Conservation (phyloP, 2,888 invertebrate genomes). For the Ganaspis brasiliensis region DNA sequence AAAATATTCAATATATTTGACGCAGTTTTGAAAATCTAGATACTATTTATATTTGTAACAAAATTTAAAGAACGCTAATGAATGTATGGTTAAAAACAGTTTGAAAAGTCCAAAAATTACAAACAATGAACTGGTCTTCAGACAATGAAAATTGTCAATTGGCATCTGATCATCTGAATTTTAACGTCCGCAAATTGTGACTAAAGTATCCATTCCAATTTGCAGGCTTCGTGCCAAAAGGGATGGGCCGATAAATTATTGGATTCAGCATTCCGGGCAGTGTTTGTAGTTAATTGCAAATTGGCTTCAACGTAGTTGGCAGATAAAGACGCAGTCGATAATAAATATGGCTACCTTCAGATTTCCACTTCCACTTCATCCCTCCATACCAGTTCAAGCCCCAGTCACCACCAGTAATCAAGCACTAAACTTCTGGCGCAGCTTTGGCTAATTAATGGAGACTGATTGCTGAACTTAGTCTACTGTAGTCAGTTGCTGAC, state of each 20-base stretch:
- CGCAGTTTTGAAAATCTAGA: no score
- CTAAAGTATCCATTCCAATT: conserved; percentile 8
- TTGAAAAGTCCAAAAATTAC: no score
- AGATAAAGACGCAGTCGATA: conserved; percentile 41
- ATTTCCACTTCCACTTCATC: conserved; percentile 37
- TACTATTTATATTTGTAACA: no score
- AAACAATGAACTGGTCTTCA: no score
- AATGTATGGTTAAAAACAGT: no score
- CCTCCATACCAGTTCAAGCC: conserved; percentile 30
- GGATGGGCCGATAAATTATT: conserved; percentile 65
- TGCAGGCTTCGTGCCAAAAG: conserved; percentile 59
- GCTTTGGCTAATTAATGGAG: conserved; percentile 76
- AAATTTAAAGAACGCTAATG: no score
- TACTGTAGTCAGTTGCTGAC: conserved; percentile 71
- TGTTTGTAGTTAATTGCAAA: conserved; percentile 60
- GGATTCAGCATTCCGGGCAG: conserved; percentile 61
- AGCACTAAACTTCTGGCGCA: conserved; percentile 64
- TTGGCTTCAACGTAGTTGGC: conserved; percentile 14
- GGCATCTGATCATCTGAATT: no score
- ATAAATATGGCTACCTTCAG: conserved; percentile 54
- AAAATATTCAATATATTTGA: no score
- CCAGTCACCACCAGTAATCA: conserved; percentile 67
- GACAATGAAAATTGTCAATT: no score
- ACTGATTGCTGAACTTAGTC: conserved; percentile 75
- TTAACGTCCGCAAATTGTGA: neutral